Base-by-base conservation (phyloP, 2,113 vertebrate species). In the Ctenodactylus gundi region DNA sequence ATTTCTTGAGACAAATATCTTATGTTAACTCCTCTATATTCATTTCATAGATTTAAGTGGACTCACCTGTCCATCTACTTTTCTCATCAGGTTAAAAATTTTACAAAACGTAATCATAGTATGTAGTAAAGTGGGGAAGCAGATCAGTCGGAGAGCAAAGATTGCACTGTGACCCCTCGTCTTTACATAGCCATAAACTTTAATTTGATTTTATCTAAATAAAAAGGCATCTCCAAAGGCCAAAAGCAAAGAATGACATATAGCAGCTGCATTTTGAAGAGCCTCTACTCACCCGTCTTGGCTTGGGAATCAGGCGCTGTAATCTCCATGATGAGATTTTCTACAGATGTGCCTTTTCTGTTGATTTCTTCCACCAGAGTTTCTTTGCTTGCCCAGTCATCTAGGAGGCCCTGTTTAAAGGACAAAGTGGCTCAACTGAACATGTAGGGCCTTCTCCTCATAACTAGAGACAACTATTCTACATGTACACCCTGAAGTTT, bases 301-400 rank as follows among this genome's bases (percentile, higher is more conserved):
- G 98, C 95, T 6, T 99, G 99, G 96, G 97, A 98, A 92, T 98
- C 98, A 6, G 99, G 99, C 20, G 99, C 98, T 0, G 99, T 99
- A 23, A 99, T 98, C 94, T 99, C 98, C 95, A 99, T 97, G n/a
- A 99, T 99, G 73, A 99, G 97, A 58, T 98, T 98, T 98, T 99
- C 99, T 96, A 99, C 98, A 96, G 99, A 98, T 0, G 98, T 98
- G 86, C 99, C 99, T 46, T 98, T 98, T 96, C 96, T 98, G 94
- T 98, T 98, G 44, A 99, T 98, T 85, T 99, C 99, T 96, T 99
- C 98, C 68, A 99, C 98, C 34, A 98, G 97, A 17, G 96, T 85
- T 31, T 97, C 98, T 72, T 99, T 99, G 4, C 97, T 98, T 93
- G 98, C 97, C 99, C 99, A 99, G 91, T 99, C 99, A 55, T 97